Base-by-base conservation (phyloP, 1,140 invertebrate species). In the Drosophila equinoxialis region DNA sequence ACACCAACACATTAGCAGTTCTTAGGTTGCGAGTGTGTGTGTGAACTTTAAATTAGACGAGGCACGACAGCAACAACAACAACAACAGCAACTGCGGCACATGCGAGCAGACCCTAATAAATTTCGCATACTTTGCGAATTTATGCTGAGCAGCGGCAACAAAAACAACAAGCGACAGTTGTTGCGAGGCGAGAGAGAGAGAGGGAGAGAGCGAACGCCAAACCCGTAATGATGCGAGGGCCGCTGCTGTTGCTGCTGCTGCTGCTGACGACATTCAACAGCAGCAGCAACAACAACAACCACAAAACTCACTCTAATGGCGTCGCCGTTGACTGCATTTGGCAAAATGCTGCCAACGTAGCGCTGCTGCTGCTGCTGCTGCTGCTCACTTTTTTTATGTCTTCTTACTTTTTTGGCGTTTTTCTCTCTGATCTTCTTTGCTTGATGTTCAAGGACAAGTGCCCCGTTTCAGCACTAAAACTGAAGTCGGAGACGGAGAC, bases 41-140 rank as follows among this genome's bases (percentile, higher is more conserved):
- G 81, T 90, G 85, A 89, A 84, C 84, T 89, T 89, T 89, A 89
- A 89, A 89, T 89, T 89, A 90, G 84, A 87, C 74, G 74, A 89
- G 78, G 67, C 75, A 87, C 83, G 79, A 89, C 71, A 78, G 48
- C 66, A 64, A 62, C 75, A 65, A 42, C 45, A 65, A 42, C 45
- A 74, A 59, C 37, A 63, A 17, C 62, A 35, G 13, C 66, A 62
- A 42, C 42, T 70, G 42, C 65, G 70, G 57, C 83, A 71, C 78
- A 82, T 79, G 79, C 72, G 82, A 86, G 41, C 83, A 86, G 85
- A 87, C 84, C 84, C 85, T 87, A 87, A 87, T 87, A 87, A 87
- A 87, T 87, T 87, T 87, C 84, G 84, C 84, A 87, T 87, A 87
- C 84, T 87, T 87, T 80, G 84, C 84, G 84, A 87, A 87, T 87